A percentile compares a stretch with the other conserved stretches of the same genome.
Conservation (phyloP, 2,797 vertebrate genomes). For the Hydrophis major region DNA sequence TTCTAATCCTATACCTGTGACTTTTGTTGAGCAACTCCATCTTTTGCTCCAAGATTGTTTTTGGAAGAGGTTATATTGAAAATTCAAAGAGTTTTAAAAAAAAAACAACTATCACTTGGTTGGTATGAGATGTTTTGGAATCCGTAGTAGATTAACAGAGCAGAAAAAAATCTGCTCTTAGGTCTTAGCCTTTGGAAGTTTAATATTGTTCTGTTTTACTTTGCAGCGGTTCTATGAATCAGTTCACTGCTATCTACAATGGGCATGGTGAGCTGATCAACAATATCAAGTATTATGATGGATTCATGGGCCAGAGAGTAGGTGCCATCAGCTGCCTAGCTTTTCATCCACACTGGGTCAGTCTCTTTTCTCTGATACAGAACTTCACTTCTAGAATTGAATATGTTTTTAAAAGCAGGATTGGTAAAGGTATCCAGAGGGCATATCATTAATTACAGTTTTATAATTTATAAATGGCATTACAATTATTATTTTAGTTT, state of each 20-base stretch:
- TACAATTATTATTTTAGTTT: neutral
- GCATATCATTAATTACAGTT: neutral
- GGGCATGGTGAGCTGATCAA: slow-evolving; percentile 91
- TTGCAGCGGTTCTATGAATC: slow-evolving; percentile 94
- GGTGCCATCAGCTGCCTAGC: slow-evolving; percentile 98
- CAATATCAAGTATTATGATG: slow-evolving; percentile 98
- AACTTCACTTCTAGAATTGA: neutral
- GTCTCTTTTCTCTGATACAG: slow-evolving; percentile 2
- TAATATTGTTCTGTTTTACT: neutral
- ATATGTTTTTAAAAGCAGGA: neutral
- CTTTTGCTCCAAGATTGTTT: neutral
- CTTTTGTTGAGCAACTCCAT: accelerated
- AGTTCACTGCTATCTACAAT: slow-evolving; percentile 95
- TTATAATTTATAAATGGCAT: neutral
- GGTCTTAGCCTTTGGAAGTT: accelerated
- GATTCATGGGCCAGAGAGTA: slow-evolving; percentile 97
- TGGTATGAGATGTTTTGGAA: accelerated
- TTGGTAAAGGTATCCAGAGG: neutral
- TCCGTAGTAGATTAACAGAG: neutral
- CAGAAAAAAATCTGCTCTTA: neutral
- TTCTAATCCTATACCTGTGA: accelerated
- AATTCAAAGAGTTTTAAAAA: neutral
- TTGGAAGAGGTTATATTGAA: neutral
- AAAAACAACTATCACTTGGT: neutral
- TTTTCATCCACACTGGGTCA: slow-evolving; percentile 97